Evolutionary conservation across 2,888 invertebrate genomes (phyloP).

Genomic region (Frankliniella intonsa): DNA sequence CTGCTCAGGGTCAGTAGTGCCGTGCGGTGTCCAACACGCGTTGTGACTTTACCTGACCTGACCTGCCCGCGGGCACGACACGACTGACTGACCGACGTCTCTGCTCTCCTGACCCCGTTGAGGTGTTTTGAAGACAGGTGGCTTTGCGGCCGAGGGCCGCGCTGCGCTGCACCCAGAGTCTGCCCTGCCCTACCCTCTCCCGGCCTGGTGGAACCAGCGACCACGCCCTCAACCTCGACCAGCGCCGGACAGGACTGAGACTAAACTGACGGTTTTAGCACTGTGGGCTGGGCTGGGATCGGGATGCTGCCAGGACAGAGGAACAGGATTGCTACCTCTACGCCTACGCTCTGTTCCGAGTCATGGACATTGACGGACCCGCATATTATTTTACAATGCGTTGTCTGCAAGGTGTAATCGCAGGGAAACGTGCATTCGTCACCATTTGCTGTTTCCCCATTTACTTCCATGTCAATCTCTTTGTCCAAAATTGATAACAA

Average conservation of each 20-base stretch:
- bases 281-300: not conserved
- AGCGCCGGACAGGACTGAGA: constrained; percentile 8
- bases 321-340: not conserved
- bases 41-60: not conserved
- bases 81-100: no score
- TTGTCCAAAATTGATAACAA: not conserved
- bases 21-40: not conserved
- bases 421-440: no score
- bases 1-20: constrained; percentile 59
- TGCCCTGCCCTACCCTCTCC: not conserved
- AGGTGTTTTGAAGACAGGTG: constrained; percentile 28
- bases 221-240: not conserved
- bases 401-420: no score
- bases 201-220: not conserved
- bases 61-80: not conserved
- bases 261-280: not conserved
- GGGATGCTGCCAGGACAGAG: no score
- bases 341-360: no score
- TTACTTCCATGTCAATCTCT: no score
- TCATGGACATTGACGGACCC: no score
- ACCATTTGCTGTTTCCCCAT: no score
- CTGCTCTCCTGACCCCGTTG: not conserved
- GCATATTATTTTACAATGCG: not conserved
- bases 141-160: not conserved
- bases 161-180: not conserved